Evolutionary conservation across 1,140 invertebrate genomes (phyloP), one percentile per base, ranked within the genome.

Genomic region (Drosophila willistoni): DNA sequence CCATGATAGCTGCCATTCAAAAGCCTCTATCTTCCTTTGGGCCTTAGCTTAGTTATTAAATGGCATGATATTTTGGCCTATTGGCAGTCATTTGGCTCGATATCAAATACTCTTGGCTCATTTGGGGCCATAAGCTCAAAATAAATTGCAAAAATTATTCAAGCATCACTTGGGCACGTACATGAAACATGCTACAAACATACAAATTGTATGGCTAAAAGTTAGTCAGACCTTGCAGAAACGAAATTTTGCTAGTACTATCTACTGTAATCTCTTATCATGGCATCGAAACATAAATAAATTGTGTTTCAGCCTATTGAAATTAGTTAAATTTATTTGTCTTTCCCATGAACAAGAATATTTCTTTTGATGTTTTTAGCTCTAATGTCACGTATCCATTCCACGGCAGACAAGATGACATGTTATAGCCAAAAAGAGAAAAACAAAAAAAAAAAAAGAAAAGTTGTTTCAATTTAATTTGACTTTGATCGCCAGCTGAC

Each of bases 391-490:
- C 59, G 39, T 61, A 13, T 61, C 59, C 22, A 22, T n/a, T 25
- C 19, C 59, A 25, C 39, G 65, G 12, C 67, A 60, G 73, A 71
- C 67, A 77, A 74, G 63, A 62, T 62, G 41, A 62, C 60, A 62
- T 62, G 56, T 59, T 36, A 17, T 12, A 17, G 25, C 56, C 56
- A 17, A 59, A 41, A 13, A 44, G 29, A 47, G 3, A 63, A 34
- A 34, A 33, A 41, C 17, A n/a, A n/a, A 54, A 51, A 22, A 42
- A 36, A 55, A 64, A 65, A 17, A 62, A 47, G 51, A 67, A 71
- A 87, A 83, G 70, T 82, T 87, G 83, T 83, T 83, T 79, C 84
- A 83, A 87, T 87, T 87, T 87, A 87, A 87, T 87, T 89, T 87
- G 79, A 89, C 83, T 89, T 89, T 87, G 83, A 87, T 87, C 83